Evolutionary conservation across 2,888 invertebrate species (phyloP), one percentile per base, ranked within the genome.

Genomic region (Leptopilina drosophilae): DNA sequence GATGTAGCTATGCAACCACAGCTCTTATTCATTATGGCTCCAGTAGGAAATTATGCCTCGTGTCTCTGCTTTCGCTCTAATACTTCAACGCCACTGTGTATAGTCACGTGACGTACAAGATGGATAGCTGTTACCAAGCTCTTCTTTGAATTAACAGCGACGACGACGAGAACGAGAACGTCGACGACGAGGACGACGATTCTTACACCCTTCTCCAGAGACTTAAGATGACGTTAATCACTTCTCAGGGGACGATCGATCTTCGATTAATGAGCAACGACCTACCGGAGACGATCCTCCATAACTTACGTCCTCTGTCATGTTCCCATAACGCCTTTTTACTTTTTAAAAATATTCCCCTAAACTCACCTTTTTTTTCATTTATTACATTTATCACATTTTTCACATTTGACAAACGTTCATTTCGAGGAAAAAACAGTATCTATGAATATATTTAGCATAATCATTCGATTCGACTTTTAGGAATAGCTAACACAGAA

Each of bases 11-110:
- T 86, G 87, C 85, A 84, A 88, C 87, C 85, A 81, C 82, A 79
- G 84, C 83, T 84, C 85, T 85, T 87, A 88, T 88, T 88, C 88
- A 88, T 89, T 88, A 89, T 87, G 86, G 84, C 81, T 80, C 83
- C 76, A 78, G 69, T 66, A 77, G 78, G 80, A 84, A 89, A 89
- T 89, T 86, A 86, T 87, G 86, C 85, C 86, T 82, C 83, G 86
- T 85, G 84, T 87, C 86, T 84, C 82, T 42, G 42, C 84, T 85
- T 82, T 83, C 86, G 83, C 84, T 82, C 86, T 85, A 87, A 87
- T 87, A 86, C 83, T 84, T 85, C 80, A 77, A 81, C 80, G 80
- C 42, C 64, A 40, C 56, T 46, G 64, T 83, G 64, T 83, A 86
- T 86, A 84, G 85, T 86, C 85, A 83, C 78, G 81, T 83, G 83